A percentile compares a stretch with the other conserved stretches of the same genome.
phyloP scores from a whole-genome alignment of 2,888 invertebrate genomes.

The Coleophora flavipennella region DNA sequence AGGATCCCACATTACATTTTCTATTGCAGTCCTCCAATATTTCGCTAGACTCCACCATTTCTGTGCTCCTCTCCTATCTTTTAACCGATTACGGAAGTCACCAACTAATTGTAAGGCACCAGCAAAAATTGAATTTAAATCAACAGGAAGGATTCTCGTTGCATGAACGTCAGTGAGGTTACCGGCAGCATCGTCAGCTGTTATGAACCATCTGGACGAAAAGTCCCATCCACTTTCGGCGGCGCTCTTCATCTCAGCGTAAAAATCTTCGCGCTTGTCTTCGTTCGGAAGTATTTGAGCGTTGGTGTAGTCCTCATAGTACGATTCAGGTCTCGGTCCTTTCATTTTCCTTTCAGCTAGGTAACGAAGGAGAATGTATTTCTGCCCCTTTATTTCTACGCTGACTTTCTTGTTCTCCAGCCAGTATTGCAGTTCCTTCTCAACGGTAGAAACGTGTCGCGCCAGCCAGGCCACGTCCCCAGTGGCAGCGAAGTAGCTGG shows the following conservation, averaged over 20 bases:
- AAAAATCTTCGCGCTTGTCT: conserved; percentile 68
- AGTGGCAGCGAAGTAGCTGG: conserved; percentile 77
- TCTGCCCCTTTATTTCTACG: conserved; percentile 62
- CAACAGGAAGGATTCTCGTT: conserved; percentile 82
- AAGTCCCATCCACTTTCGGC: conserved; percentile 94
- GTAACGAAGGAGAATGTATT: conserved; percentile 75
- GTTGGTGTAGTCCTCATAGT: conserved; percentile 75
- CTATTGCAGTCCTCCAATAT: conserved; percentile 76
- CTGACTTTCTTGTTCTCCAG: conserved; percentile 71
- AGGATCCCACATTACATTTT: conserved; percentile 82
- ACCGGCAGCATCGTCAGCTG: conserved; percentile 64
- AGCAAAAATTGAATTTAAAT: conserved; percentile 85
- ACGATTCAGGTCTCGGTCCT: conserved; percentile 82
- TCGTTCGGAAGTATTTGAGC: conserved; percentile 58
- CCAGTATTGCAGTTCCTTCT: conserved; percentile 79
- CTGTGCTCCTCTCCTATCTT: conserved; percentile 65
- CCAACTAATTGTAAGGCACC: conserved; percentile 77
- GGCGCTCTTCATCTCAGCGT: conserved; percentile 80
- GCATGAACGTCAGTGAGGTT: conserved; percentile 78
- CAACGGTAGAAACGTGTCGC: conserved; percentile 70
- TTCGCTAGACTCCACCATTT: conserved; percentile 74
- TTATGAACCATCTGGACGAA: conserved; percentile 84
- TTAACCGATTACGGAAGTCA: conserved; percentile 73
- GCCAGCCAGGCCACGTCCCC: conserved; percentile 77
- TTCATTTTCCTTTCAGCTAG: conserved; percentile 58